Percentiles rank a stretch among this genome's conserved stretches.
Evolutionary conservation across 2,113 vertebrate genomes (phyloP).

Genomic region (Syngnathoides biaculeatus): DNA sequence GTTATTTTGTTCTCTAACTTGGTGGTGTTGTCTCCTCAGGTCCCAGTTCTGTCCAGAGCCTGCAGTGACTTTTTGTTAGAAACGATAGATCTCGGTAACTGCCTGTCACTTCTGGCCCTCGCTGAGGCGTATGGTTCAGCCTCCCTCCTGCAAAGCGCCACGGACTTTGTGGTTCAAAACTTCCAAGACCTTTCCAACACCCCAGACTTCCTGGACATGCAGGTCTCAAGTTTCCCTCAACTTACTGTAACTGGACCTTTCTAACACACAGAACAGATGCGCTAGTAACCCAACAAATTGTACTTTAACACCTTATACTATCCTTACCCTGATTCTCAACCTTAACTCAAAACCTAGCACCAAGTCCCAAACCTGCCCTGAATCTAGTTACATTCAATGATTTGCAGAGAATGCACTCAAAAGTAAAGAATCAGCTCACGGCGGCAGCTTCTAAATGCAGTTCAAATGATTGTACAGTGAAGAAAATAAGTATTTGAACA

Average conservation of each 20-base stretch:
- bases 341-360: too few species aligned
- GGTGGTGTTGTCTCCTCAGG: constrained; percentile 42
- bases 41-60: constrained; percentile 83
- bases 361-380: background rate
- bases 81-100: constrained; percentile 86
- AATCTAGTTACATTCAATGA: background rate
- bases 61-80: constrained; percentile 94
- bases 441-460: background rate
- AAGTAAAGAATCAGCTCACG: background rate
- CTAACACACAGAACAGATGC: too few species aligned
- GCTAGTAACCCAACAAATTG: too few species aligned
- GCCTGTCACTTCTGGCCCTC: constrained; percentile 84
- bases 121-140: constrained; percentile 89
- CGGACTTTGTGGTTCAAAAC: constrained; percentile 82
- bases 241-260: background rate
- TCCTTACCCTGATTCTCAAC: too few species aligned
- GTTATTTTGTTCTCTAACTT: background rate
- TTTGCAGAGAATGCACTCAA: background rate
- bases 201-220: constrained; percentile 89
- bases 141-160: constrained; percentile 77
- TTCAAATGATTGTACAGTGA: constrained; percentile 35
- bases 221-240: constrained; percentile 49
- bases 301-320: too few species aligned
- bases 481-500: too few species aligned
- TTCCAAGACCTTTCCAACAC: constrained; percentile 82